These are phyloP conservation scores for Butorides virescens DNA, from an alignment of 2,113 vertebrate genomes.

Conservation along the genomic window DNA sequence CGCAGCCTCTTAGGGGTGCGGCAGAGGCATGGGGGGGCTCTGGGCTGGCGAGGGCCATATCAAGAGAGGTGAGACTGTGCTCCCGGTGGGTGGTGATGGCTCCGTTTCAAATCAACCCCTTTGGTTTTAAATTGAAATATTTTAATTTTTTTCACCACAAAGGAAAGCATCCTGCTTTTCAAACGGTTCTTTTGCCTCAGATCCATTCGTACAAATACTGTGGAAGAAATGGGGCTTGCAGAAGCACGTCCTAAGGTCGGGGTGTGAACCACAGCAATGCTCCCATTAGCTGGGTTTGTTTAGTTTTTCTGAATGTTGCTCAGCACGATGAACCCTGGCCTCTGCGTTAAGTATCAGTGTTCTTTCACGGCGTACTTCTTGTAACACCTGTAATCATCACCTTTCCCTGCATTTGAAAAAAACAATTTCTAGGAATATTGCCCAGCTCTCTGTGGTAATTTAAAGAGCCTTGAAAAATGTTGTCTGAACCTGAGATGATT, in stretches of 20 bases:
- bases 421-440: neutral
- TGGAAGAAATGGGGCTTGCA: neutral
- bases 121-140: neutral
- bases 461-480: neutral
- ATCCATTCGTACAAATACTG: neutral
- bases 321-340: neutral
- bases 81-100: neutral
- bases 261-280: neutral
- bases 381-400: neutral
- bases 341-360: no score
- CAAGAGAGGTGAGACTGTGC: neutral
- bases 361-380: neutral
- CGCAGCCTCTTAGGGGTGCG: rapidly evolving
- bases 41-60: neutral
- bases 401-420: neutral
- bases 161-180: neutral
- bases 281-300: neutral
- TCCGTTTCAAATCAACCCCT: neutral
- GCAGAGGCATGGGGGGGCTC: no score
- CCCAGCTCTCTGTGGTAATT: neutral
- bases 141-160: neutral
- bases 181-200: neutral
- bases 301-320: neutral
- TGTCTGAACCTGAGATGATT: neutral
- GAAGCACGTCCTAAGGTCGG: no score